Base-by-base conservation (phyloP, 2,888 invertebrate genomes). In the Aethes cnicana region DNA sequence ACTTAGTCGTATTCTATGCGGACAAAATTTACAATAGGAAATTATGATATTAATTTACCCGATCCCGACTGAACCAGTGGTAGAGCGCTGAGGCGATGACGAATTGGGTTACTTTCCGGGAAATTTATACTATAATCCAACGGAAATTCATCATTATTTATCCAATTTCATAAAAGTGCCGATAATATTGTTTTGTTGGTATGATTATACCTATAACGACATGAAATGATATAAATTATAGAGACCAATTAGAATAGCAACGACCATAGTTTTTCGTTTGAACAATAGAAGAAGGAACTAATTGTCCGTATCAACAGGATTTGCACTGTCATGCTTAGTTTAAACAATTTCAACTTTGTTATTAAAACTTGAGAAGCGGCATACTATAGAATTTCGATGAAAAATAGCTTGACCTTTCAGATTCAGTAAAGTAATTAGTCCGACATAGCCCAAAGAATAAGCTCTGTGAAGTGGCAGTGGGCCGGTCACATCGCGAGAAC, bases 111-210 rank as follows among this genome's bases (percentile, higher is more conserved):
- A 12, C 1, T 9, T 26, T 54, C 36, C 23, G 11, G 41, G 16
- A 35, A 16, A 54, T 56, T 53, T 58, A 61, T 61, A 61, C 42
- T 17, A 23, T 33, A 53, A 53, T 14, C 35, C 46, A 30, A 55
- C 74, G 78, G 78, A 77, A 69, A 62, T 60, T 20, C 50, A n/a
- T n/a, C n/a, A 57, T 64, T 64, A 74, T 77, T 72, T 73, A 63
- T 57, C 28, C 70, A 67, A 70, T 69, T 58, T 49, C 47, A 48
- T 61, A 68, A 61, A 63, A 64, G 39, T 53, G 54, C 53, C 53
- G 63, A 65, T 62, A 43, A 54, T 56, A 62, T 69, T 67, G 61
- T 63, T 63, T 56, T 49, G 47, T 41, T 37, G 26, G 47, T 46
- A 52, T 57, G 47, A 63, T 67, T 59, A 66, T 59, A 55, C 57